These are phyloP conservation scores for Plectropomus leopardus DNA, from an alignment of 2,113 vertebrate genomes.

Conservation along the genomic window DNA sequence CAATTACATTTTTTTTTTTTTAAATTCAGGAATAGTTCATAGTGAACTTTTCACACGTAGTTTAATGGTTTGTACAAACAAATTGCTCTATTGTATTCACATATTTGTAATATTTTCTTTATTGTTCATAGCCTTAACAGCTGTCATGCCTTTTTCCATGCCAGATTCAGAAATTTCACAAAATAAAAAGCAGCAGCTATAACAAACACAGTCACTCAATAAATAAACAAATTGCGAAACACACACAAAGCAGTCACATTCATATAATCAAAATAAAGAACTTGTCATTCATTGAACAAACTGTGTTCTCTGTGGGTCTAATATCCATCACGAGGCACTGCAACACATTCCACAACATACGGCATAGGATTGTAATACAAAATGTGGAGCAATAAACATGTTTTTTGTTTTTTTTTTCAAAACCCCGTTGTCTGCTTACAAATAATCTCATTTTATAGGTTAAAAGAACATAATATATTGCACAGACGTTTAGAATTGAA, in stretches of 20 bases:
- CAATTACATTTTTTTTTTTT: not conserved
- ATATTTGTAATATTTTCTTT: slow-evolving; percentile 70
- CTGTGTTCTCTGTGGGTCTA: slow-evolving; percentile 56
- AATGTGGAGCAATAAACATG: slow-evolving; percentile 50
- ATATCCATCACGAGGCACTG: slow-evolving; percentile 72
- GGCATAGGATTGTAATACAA: slow-evolving; percentile 57
- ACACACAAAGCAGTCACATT: slow-evolving; percentile 71
- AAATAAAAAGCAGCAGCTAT: slow-evolving; percentile 73
- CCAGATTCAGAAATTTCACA: slow-evolving; percentile 74
- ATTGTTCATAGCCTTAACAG: slow-evolving; percentile 74
- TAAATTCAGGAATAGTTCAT: slow-evolving; percentile 1
- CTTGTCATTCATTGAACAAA: slow-evolving; percentile 48
- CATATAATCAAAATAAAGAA: slow-evolving; percentile 63
- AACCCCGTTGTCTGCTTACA: slow-evolving; percentile 48
- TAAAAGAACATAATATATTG: slow-evolving; percentile 43
- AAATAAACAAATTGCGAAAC: slow-evolving; percentile 76
- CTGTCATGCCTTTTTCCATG: slow-evolving; percentile 80
- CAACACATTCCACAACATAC: slow-evolving; percentile 76
- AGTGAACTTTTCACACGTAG: not conserved
- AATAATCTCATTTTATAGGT: slow-evolving; percentile 21
- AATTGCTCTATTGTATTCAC: slow-evolving; percentile 5
- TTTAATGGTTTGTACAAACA: slow-evolving; percentile 17
- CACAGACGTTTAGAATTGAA: slow-evolving; percentile 41
- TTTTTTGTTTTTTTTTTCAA: slow-evolving; percentile 19
- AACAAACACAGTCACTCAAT: slow-evolving; percentile 78